Base-by-base conservation (phyloP, 2,888 invertebrate species). In the Eristalis arbustorum region DNA sequence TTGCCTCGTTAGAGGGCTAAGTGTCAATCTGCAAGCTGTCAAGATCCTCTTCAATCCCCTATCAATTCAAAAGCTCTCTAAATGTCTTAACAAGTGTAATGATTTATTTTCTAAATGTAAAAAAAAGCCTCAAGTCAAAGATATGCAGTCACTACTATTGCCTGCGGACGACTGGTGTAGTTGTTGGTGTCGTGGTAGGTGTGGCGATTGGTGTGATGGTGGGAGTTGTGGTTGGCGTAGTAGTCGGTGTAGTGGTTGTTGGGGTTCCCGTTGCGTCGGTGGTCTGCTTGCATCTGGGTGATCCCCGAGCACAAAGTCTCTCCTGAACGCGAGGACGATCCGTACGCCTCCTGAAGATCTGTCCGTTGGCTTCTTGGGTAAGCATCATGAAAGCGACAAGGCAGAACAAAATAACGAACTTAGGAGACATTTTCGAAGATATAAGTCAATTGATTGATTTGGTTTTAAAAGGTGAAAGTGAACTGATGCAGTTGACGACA, bases 241-340 rank as follows among this genome's bases (percentile, higher is more conserved):
- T 18, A 0, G 49, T n/a, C 8, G 49, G 42, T 42, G 14, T 40
- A 40, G 49, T 18, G 6, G 8, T 18, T 18, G 18, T 18, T 8
- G 49, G 18, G n/a, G 49, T 18, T 18, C 8, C 18, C 2, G 8
- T 18, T 5, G 8, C 8, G 18, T 18, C 18, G 5, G 49, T 49
- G n/a, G 18, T 8, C 6, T 18, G 49, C 59, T 57, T 71, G 31
- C 78, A 78, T 22, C 64, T 63, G 8, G 78, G 18, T 31, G 78
- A 78, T 4, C 69, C 77, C 5, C 77, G 77, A 2, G 37, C 11
- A 5, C 78, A 78, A 4, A 71, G 37, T 23, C 71, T 63, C 10
- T 40, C 11, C 25, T 78, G 71, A 8, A 64, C 64, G 22, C 78
- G 59, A 31, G 78, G 78, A 23, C 57, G 78, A 14, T 64, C 42